Evolutionary conservation across 2,797 vertebrate genomes (phyloP).

Genomic region (Alauda arvensis): DNA sequence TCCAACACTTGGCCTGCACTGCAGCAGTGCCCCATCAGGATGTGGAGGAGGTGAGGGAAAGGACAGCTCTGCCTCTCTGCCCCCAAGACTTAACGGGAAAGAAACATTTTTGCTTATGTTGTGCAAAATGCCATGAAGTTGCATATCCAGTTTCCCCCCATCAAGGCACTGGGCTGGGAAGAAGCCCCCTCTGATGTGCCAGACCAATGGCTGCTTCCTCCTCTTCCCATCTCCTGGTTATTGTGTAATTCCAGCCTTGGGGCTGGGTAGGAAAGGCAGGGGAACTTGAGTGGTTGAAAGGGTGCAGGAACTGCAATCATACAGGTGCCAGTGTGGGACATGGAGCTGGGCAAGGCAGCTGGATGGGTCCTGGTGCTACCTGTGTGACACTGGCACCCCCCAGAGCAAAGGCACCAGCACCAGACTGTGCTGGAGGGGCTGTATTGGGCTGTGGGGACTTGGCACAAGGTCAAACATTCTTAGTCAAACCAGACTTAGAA

Average conservation of each 20-base stretch:
- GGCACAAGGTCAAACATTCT: background rate
- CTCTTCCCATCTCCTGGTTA: background rate
- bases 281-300: background rate
- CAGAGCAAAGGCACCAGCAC: background rate
- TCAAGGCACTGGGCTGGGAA: background rate
- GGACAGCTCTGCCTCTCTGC: background rate
- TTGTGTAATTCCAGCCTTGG: background rate
- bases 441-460: fast-evolving
- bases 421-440: background rate
- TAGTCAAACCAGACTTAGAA: background rate
- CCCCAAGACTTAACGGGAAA: background rate
- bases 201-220: background rate
- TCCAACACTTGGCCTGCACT: background rate
- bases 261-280: background rate
- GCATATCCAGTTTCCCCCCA: background rate
- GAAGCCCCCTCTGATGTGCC: background rate
- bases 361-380: background rate
- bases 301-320: background rate
- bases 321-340: background rate
- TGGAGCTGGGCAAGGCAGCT: background rate
- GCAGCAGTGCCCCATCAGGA: background rate
- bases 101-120: background rate
- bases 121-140: background rate
- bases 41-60: background rate
- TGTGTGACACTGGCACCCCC: background rate